Evolutionary conservation across 2,113 vertebrate species (phyloP), one percentile per base, ranked within the genome.

Genomic region (Corythaeola cristata): DNA sequence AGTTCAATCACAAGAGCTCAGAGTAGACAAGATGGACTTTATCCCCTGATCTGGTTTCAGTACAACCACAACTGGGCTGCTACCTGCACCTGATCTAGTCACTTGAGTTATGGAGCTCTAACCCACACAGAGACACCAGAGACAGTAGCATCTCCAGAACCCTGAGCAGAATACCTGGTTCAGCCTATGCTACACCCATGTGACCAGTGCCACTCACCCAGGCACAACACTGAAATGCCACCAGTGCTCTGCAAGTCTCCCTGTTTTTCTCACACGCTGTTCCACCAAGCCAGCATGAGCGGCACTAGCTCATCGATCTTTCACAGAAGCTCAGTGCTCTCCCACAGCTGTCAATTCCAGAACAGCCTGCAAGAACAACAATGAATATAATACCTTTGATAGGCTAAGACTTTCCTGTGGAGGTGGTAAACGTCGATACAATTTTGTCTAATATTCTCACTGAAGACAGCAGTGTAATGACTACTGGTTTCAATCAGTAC

Each of bases 61-160:
- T 9, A 24, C 30, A 56, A 7, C 8, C 62, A 41, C 52, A 78
- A 1, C 10, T n/a, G 71, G 6, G 24, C 37, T 68, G 58, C 47
- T 67, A 17, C 7, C 10, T 64, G 10, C 41, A 3, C 39, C 63
- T 47, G 22, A 15, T 26, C 1, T 8, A 24, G 16, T 32, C 19
- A 4, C 8, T 27, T 22, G 12, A 47, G 35, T 56, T 85, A 23
- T 2, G 5, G n/a, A 67, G 37, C 33, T 39, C 18, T 35, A 53
- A 59, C 12, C 19, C 52, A 23, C 0, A 0, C 17, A 56, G 55
- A 45, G 6, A 14, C 45, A 44, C 4, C 0, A 2, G n/a, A 59
- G 28, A 26, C 13, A 30, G 10, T 16, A 89, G 30, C 26, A 47
- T 27, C 47, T 35, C 33, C 55, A 58, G 32, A 49, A n/a, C 8